phyloP scores from a whole-genome alignment of 1,140 invertebrate species.

The Colletes gigas region DNA sequence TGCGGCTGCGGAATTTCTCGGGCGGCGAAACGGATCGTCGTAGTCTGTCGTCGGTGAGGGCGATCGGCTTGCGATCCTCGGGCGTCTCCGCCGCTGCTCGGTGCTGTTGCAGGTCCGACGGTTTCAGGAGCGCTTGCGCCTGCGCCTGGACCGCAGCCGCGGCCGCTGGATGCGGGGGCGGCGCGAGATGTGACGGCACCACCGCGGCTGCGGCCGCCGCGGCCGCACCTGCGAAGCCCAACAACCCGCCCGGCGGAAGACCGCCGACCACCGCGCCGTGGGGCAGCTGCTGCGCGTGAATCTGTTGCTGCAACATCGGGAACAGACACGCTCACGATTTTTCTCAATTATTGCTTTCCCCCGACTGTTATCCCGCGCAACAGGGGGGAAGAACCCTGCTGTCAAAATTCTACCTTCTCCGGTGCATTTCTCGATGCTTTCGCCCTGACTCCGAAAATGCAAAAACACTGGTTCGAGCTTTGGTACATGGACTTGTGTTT shows the following conservation, averaged over 20 bases:
- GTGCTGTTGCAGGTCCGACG: conserved; percentile 74
- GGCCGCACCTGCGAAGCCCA: conserved; percentile 77
- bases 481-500: too few species aligned
- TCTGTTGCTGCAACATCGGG: conserved; percentile 86
- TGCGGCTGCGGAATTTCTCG: conserved; percentile 82
- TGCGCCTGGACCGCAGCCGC: conserved; percentile 73
- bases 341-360: not conserved
- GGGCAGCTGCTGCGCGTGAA: conserved; percentile 94
- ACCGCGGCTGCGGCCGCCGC: conserved; percentile 74
- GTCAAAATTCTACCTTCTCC: too few species aligned
- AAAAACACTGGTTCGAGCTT: too few species aligned
- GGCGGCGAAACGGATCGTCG: conserved; percentile 83
- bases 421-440: too few species aligned
- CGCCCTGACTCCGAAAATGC: too few species aligned
- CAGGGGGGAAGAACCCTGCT: too few species aligned
- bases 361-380: too few species aligned
- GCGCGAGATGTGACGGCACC: conserved; percentile 75
- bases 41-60: conserved; percentile 73
- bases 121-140: conserved; percentile 74
- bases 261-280: conserved; percentile 86
- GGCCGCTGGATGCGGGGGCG: conserved; percentile 72
- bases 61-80: conserved; percentile 77
- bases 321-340: conserved; percentile 2
- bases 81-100: conserved; percentile 73
- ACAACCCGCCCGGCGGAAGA: conserved; percentile 76